Evolutionary conservation across 2,888 invertebrate genomes (phyloP).

Genomic region (Chorisops tibialis): DNA sequence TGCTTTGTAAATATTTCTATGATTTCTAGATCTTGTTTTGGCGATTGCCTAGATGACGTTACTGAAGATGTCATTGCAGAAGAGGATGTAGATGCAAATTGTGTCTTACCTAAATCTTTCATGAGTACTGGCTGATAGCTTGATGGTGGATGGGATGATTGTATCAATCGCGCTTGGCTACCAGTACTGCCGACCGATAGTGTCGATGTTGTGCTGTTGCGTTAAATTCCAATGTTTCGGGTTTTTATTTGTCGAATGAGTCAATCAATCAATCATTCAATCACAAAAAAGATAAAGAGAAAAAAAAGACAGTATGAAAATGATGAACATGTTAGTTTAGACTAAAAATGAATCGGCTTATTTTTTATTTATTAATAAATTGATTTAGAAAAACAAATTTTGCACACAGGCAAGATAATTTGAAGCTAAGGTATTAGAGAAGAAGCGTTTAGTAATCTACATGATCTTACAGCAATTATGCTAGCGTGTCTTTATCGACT

Average conservation of each 20-base stretch:
- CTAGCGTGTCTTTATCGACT: too few species aligned
- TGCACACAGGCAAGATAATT: constrained; percentile 7
- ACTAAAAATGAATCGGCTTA: neutral
- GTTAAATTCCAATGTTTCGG: neutral
- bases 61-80: neutral
- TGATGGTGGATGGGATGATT: constrained; percentile 89
- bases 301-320: constrained; percentile 31
- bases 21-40: constrained; percentile 50
- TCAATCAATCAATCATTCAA: neutral
- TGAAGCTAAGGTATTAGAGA: too few species aligned
- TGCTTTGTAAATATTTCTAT: constrained; percentile 49
- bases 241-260: too few species aligned
- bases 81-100: constrained; percentile 37
- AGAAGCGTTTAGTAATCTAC: too few species aligned
- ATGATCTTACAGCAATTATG: too few species aligned
- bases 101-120: constrained; percentile 81
- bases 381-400: neutral
- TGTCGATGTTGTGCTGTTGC: constrained; percentile 84
- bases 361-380: too few species aligned
- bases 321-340: neutral
- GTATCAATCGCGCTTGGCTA: constrained; percentile 88
- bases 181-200: constrained; percentile 91
- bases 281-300: constrained; percentile 50
- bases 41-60: constrained; percentile 38
- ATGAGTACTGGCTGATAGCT: constrained; percentile 85